Evolutionary conservation across 2,888 invertebrate genomes (phyloP).

Genomic region (Hermaeophaga mercurialis): DNA sequence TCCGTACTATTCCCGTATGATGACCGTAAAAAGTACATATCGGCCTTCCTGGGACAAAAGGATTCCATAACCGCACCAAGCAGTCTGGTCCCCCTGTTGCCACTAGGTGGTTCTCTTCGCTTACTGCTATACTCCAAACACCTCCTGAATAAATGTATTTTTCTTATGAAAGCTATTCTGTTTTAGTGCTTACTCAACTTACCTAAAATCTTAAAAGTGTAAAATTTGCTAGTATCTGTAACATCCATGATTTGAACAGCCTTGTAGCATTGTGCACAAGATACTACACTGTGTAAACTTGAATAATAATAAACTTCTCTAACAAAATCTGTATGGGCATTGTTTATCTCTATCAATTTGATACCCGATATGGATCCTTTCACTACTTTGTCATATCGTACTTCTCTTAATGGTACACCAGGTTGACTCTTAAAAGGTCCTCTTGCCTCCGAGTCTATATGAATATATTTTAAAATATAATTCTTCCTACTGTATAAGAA

Average conservation of each 20-base stretch:
- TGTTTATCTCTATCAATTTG: constrained; percentile 36
- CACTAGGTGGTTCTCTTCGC: constrained; percentile 62
- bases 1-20: constrained; percentile 66
- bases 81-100: constrained; percentile 80
- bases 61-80: constrained; percentile 74
- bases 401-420: constrained; percentile 64
- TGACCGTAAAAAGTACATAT: constrained; percentile 71
- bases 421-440: constrained; percentile 75
- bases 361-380: constrained; percentile 48
- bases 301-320: constrained; percentile 72
- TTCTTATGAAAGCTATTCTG: neutral
- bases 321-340: constrained; percentile 53
- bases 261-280: constrained; percentile 58
- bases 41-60: constrained; percentile 73
- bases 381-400: constrained; percentile 61
- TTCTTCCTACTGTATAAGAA: neutral
- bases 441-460: constrained; percentile 62
- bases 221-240: constrained; percentile 30
- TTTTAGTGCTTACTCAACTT: constrained; percentile 36
- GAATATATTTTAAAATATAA: neutral
- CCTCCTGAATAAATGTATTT: no score
- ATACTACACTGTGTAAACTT: constrained; percentile 70
- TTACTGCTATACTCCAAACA: constrained; percentile 67
- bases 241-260: constrained; percentile 68
- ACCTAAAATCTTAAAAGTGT: constrained; percentile 58